Conservation (phyloP, 1,140 invertebrate species). For the Atta texana region DNA sequence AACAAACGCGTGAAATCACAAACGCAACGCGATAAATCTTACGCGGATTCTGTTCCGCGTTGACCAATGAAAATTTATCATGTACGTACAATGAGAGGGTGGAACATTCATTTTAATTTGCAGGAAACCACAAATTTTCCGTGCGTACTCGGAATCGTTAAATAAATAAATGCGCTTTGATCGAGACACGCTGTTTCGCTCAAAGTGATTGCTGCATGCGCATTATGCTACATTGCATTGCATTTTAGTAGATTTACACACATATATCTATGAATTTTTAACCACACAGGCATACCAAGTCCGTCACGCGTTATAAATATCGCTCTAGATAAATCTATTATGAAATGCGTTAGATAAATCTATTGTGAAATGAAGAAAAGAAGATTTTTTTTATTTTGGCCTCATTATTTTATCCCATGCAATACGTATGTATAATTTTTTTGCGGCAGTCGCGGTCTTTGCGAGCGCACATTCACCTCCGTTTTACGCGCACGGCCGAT, state of each 20-base stretch:
- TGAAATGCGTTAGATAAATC: not conserved
- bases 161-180: constrained; percentile 48
- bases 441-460: constrained; percentile 4
- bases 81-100: not conserved
- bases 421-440: not conserved
- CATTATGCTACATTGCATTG: not conserved
- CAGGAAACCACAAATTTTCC: constrained; percentile 48
- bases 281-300: not conserved
- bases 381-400: not conserved
- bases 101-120: constrained; percentile 31
- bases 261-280: not conserved
- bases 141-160: not conserved
- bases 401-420: not conserved
- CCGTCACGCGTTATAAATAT: not conserved
- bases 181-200: constrained; percentile 23
- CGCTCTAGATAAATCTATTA: not conserved
- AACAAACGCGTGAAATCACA: constrained; percentile 35
- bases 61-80: constrained; percentile 14
- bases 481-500: constrained; percentile 1
- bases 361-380: not conserved
- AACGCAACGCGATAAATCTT: constrained; percentile 43
- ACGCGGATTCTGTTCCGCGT: constrained; percentile 12
- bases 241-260: constrained; percentile 39
- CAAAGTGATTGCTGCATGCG: constrained; percentile 13
- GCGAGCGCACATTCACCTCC: constrained; percentile 24